These are phyloP conservation scores for Thripadectes ignobilis DNA, from an alignment of 2,797 vertebrate species.

Conservation along the genomic window DNA sequence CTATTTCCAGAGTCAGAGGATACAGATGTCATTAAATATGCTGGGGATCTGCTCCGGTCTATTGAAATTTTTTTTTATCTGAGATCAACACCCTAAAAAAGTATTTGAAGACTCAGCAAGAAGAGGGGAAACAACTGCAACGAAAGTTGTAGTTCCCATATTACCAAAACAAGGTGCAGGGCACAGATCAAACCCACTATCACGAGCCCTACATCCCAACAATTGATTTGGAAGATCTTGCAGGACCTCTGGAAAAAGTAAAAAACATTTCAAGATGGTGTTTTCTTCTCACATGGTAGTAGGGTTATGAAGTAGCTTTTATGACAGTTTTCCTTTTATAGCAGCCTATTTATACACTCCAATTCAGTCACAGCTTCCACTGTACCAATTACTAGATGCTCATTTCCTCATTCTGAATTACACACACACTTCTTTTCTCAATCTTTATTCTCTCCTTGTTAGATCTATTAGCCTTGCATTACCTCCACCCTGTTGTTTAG, in stretches of 20 bases:
- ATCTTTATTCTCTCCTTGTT: neutral
- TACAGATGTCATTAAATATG: constrained; percentile 62
- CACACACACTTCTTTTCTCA: neutral
- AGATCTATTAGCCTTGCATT: neutral
- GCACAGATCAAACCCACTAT: neutral
- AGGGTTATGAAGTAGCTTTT: neutral
- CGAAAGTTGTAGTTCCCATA: neutral
- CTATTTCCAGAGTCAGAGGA: constrained; percentile 58
- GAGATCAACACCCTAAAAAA: constrained; percentile 57
- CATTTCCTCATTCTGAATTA: constrained; percentile 41
- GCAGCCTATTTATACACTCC: constrained; percentile 18
- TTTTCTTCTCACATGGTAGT: neutral
- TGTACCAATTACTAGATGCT: constrained; percentile 1
- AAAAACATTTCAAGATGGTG: neutral
- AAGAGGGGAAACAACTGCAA: constrained; percentile 29
- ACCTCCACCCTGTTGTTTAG: neutral
- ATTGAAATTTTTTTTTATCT: constrained; percentile 41
- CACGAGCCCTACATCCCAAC: neutral
- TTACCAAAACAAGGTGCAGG: constrained; percentile 31
- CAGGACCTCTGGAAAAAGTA: neutral
- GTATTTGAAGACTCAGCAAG: constrained; percentile 56
- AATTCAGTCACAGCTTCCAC: constrained; percentile 34
- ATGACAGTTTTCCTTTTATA: constrained; percentile 31
- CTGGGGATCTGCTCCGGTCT: constrained; percentile 43
- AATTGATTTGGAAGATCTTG: neutral